These are phyloP conservation scores for Nothoprocta pentlandii DNA, from an alignment of 2,113 vertebrate genomes.

Conservation along the genomic window DNA sequence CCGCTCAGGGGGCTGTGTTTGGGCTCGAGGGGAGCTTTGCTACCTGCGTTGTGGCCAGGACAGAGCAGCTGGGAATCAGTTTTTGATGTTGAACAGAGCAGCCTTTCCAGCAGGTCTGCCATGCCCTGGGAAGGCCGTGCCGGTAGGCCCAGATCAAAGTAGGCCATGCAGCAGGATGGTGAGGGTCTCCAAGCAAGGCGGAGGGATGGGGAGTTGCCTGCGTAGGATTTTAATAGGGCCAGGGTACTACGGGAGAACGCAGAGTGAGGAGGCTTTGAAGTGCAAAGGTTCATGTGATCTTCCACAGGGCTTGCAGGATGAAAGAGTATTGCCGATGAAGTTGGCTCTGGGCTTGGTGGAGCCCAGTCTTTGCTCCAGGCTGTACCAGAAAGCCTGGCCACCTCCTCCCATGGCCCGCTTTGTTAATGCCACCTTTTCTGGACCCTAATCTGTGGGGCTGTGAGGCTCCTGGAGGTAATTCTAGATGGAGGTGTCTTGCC, in stretches of 20 bases:
- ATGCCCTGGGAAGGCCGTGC: neutral
- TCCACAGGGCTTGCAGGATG: neutral
- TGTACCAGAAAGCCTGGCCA: neutral
- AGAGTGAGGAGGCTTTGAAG: neutral
- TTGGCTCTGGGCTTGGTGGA: neutral
- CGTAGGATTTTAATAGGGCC: neutral
- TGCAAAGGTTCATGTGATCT: neutral
- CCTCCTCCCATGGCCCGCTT: neutral
- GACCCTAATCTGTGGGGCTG: neutral
- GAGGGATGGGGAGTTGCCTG: neutral
- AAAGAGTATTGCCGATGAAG: neutral
- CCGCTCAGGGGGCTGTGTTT: fast-evolving
- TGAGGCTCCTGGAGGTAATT: neutral
- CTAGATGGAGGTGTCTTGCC: neutral
- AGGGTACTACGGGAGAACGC: neutral
- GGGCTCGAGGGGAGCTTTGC: neutral
- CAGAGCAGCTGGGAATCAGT: neutral
- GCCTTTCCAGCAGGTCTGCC: neutral
- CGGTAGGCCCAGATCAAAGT: neutral
- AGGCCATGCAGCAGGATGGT: neutral
- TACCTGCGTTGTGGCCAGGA: neutral
- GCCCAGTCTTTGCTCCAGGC: neutral
- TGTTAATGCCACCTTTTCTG: neutral
- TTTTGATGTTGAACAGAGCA: neutral
- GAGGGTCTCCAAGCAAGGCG: too few relatives aligned